Evolutionary conservation across 1,140 invertebrate species (phyloP).

Genomic region (Drosophila nannoptera): DNA sequence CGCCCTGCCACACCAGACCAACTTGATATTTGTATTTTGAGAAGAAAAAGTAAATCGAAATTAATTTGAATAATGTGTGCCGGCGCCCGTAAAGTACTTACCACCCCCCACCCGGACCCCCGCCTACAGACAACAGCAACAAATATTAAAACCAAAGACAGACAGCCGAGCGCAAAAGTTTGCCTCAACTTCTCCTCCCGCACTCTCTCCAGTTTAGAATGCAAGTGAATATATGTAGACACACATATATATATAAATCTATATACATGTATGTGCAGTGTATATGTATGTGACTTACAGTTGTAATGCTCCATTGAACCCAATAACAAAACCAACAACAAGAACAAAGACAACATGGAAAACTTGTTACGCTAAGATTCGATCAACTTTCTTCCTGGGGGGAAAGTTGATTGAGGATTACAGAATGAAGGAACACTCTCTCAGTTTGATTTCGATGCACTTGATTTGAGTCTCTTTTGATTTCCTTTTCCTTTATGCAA

Average conservation of each 20-base stretch:
- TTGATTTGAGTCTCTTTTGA: slow-evolving; percentile 1
- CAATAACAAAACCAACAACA: slow-evolving; percentile 52
- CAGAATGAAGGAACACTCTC: slow-evolving; percentile 3
- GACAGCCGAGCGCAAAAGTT: slow-evolving; percentile 60
- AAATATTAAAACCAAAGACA: slow-evolving; percentile 50
- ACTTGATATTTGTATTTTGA: slow-evolving; percentile 30
- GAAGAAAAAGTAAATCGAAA: slow-evolving; percentile 3
- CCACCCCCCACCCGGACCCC: slow-evolving; percentile 9
- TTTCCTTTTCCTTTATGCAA: slow-evolving; percentile 31
- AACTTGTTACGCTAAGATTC: slow-evolving; percentile 22
- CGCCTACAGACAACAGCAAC: slow-evolving; percentile 33
- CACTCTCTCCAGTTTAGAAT: slow-evolving; percentile 48
- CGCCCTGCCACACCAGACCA: slow-evolving; percentile 17
- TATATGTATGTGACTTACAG: too few species aligned
- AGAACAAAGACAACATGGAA: slow-evolving; percentile 26
- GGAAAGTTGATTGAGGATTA: slow-evolving; percentile 37
- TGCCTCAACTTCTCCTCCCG: slow-evolving; percentile 52
- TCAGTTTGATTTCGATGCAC: slow-evolving; percentile 24
- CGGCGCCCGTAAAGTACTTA: slow-evolving; percentile 23
- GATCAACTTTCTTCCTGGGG: slow-evolving; percentile 28
- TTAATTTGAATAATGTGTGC: slow-evolving; percentile 23
- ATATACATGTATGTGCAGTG: slow-evolving; percentile 24
- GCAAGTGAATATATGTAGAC: slow-evolving; percentile 23
- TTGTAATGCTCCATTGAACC: slow-evolving; percentile 11
- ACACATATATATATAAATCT: slow-evolving; percentile 21